Evolutionary conservation across 2,797 vertebrate species (phyloP), one percentile per base, ranked within the genome.

Genomic region (Coregonus suidteri): DNA sequence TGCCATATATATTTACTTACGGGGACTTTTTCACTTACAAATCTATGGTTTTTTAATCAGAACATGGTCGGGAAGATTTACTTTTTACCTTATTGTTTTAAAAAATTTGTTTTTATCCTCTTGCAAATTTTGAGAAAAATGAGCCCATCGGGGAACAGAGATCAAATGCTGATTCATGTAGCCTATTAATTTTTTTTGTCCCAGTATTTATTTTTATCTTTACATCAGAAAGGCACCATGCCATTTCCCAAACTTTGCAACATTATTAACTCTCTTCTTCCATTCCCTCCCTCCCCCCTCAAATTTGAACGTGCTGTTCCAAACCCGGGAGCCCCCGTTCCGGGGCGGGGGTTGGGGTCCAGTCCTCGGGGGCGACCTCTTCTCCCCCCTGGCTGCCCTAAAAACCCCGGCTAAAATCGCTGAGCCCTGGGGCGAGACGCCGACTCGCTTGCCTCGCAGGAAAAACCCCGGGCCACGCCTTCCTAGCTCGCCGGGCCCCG

Each of bases 341-440:
- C 98, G 97, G 84, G 98, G 98, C 0, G 97, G 99, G 0, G 93
- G 97, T 4, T n/a, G 97, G 97, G 82, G 98, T 99, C 86, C 98
- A 92, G 86, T 92, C 91, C 25, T 93, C 91, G 5, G 96, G 99
- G 9, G 98, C 4, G 98, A 99, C 71, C 94, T 99, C 88, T 99
- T 99, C 90, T 98, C 98, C 0, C 96, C 96, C 0, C 91, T 99
- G 51, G 95, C 97, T 0, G 98, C 99, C 83, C 93, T 99, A 0
- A 98, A 99, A n/a, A n/a, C n/a, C n/a, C n/a, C 0, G 98, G 77
- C 93, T 99, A 6, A 98, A 99, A 88, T 93, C 95, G 77, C 95
- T 99, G 93, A 95, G 97, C 77, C 94, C 98, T 0, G 95, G 97
- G 96, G 3, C 96, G 98, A 0, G 97, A 99, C 53, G 89, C 92